A percentile compares a stretch with the other conserved stretches of the same genome.
Evolutionary conservation across 2,888 invertebrate species (phyloP).

Genomic region (Cartodere bifasciata): DNA sequence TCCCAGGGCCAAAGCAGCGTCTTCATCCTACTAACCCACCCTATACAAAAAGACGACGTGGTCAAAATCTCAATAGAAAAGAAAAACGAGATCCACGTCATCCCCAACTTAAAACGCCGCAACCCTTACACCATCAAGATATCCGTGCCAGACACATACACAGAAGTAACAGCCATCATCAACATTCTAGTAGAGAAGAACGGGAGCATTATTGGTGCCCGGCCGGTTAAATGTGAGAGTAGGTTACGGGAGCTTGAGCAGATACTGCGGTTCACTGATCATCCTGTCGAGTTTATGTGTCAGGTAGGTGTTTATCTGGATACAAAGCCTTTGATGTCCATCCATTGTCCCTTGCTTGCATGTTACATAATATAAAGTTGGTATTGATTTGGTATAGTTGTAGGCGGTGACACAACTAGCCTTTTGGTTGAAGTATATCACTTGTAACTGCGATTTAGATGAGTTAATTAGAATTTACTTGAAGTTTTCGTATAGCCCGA

Average conservation of each 20-base stretch:
- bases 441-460: too few relatives aligned
- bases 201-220: conserved; percentile 61
- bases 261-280: conserved; percentile 61
- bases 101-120: conserved; percentile 60
- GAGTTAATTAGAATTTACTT: too few relatives aligned
- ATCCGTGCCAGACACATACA: conserved; percentile 67
- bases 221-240: conserved; percentile 84
- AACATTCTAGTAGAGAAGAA: conserved; percentile 73
- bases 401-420: too few relatives aligned
- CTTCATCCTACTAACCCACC: conserved; percentile 65
- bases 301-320: too few relatives aligned
- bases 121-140: conserved; percentile 80
- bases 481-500: too few relatives aligned
- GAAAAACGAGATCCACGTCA: conserved; percentile 60
- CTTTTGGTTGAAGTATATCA: too few relatives aligned
- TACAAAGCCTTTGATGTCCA: too few relatives aligned
- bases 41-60: conserved; percentile 62
- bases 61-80: conserved; percentile 69
- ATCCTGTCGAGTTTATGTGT: conserved; percentile 80
- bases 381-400: too few relatives aligned
- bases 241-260: conserved; percentile 71
- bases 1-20: conserved; percentile 77
- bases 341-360: too few relatives aligned
- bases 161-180: conserved; percentile 72
- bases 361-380: too few relatives aligned